Conservation (phyloP, 2,797 vertebrate species). For the Taenioides sp. region DNA sequence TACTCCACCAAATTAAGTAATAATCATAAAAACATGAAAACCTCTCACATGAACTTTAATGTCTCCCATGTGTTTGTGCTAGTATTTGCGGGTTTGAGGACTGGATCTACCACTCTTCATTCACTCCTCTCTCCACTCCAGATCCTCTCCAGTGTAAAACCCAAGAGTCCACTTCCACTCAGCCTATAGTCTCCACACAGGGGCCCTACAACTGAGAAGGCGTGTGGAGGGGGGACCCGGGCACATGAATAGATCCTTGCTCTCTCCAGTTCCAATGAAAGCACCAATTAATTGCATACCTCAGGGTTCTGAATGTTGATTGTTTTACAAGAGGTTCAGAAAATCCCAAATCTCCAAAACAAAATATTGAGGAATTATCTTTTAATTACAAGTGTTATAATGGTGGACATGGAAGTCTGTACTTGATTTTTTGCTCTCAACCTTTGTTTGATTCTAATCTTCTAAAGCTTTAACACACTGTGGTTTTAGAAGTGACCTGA, state of each 20-base stretch:
- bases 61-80: conserved; percentile 72
- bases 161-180: conserved; percentile 76
- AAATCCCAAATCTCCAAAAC: background rate
- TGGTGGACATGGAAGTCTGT: background rate
- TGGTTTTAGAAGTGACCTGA: too few relatives aligned
- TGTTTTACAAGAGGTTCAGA: background rate
- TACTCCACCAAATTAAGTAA: too few relatives aligned
- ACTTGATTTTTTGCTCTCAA: background rate
- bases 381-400: background rate
- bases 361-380: background rate
- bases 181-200: conserved; percentile 53
- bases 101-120: conserved; percentile 63
- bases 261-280: conserved; percentile 29
- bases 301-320: background rate
- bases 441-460: background rate
- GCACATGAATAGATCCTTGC: conserved; percentile 37
- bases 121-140: conserved; percentile 54
- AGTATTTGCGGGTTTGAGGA: conserved; percentile 56
- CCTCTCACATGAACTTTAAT: conserved; percentile 46
- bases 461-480: too few relatives aligned
- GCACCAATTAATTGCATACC: conserved; percentile 30
- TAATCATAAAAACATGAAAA: too few relatives aligned
- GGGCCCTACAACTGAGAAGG: conserved; percentile 52
- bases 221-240: conserved; percentile 6
- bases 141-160: conserved; percentile 57